phyloP scores from a whole-genome alignment of 2,113 vertebrate species.

The Archocentrus centrarchus region DNA sequence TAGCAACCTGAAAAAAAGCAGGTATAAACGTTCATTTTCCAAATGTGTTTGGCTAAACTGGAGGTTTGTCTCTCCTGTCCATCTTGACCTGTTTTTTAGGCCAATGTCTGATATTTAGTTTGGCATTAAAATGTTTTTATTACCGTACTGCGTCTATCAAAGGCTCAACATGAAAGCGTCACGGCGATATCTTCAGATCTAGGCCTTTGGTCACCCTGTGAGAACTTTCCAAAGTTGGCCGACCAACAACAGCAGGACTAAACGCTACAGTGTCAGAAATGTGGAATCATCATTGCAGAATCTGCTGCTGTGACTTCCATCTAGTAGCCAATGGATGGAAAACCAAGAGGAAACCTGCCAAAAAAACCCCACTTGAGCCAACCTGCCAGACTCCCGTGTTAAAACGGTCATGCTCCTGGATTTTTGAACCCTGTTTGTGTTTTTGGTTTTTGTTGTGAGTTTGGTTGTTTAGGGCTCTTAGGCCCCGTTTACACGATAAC shows the following conservation, averaged over 20 bases:
- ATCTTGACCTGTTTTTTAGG: no score
- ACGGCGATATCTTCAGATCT: not conserved
- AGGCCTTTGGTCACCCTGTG: not conserved
- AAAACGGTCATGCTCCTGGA: no score
- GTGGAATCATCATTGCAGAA: no score
- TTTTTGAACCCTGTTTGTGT: no score
- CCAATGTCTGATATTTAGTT: not conserved
- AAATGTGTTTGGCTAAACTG: not conserved
- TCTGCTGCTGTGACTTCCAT: not conserved
- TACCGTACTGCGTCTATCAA: fast-evolving
- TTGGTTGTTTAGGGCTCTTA: no score
- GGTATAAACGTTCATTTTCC: fast-evolving
- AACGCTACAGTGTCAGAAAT: not conserved
- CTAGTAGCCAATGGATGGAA: not conserved
- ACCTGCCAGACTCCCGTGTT: no score
- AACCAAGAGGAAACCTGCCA: not conserved
- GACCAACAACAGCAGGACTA: not conserved
- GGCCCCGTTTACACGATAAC: no score
- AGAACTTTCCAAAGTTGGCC: not conserved
- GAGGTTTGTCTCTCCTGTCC: not conserved
- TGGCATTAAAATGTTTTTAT: not conserved
- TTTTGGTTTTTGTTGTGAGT: no score
- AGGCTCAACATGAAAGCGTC: not conserved
- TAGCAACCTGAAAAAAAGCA: not conserved
- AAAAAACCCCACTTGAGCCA: no score